These are phyloP conservation scores for Perca fluviatilis DNA, from an alignment of 2,113 vertebrate genomes.

Conservation along the genomic window DNA sequence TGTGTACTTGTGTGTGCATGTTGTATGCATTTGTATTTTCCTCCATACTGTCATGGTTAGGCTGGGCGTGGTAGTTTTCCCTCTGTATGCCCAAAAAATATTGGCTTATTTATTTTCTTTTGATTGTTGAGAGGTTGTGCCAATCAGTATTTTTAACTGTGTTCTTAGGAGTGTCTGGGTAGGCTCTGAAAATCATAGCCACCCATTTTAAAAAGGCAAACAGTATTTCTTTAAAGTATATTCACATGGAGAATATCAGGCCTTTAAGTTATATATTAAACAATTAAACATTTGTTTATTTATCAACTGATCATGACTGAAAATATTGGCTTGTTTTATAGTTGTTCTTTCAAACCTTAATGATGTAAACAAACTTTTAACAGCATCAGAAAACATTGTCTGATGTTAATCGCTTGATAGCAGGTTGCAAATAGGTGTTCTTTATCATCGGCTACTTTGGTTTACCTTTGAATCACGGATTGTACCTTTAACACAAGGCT, in stretches of 20 bases:
- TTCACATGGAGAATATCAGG: neutral
- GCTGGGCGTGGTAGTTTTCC: conserved; percentile 6
- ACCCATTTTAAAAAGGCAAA: conserved; percentile 9
- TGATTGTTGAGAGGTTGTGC: conserved; percentile 16
- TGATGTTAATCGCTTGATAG: neutral
- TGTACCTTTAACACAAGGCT: neutral
- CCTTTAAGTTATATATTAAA: neutral
- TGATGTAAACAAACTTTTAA: neutral
- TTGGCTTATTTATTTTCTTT: conserved; percentile 9
- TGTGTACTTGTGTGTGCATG: conserved; percentile 33
- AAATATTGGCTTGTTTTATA: neutral
- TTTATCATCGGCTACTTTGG: neutral
- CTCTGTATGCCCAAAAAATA: neutral
- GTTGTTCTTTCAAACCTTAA: neutral
- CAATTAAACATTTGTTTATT: neutral
- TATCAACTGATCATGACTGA: neutral
- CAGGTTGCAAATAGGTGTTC: neutral
- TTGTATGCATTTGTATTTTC: conserved; percentile 11
- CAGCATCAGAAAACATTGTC: neutral
- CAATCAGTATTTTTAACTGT: conserved; percentile 26
- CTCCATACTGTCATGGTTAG: neutral
- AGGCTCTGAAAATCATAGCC: neutral
- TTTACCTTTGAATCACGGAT: neutral
- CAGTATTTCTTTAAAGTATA: neutral
- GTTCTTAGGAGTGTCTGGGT: neutral